Evolutionary conservation across 2,888 invertebrate genomes (phyloP), one percentile per base, ranked within the genome.

Genomic region (Lepas anatifera): DNA sequence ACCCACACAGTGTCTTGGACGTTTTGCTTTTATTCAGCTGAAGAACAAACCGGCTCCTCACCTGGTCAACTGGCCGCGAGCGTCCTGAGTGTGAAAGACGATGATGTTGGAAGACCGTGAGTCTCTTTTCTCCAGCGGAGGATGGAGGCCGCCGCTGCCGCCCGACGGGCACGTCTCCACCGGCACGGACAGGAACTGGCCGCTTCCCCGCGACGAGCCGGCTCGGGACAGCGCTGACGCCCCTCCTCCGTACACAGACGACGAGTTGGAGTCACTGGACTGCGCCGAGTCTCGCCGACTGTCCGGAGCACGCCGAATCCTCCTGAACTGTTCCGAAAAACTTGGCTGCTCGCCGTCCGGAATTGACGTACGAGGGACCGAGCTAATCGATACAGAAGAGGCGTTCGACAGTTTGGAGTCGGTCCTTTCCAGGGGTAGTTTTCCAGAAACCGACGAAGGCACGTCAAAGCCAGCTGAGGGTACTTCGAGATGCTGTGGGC

Each of bases 1-100:
- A 13, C 39, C 8, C 39, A 13, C 13, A 7, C 39, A 10, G 39
- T 7, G 39, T 39, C 8, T 39, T 7, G 39, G 13, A 39, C 8
- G 13, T 13, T 7, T 7, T 39, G 39, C 39, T 39, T 7, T 13
- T 13, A 39, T 13, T 13, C 8, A 13, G 39, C 7, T 39, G 39
- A 39, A 7, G 39, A 39, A 13, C 41, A 16, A 10, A 16, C 41
- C 41, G 41, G 41, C 41, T 10, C 41, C 41, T 50, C 68, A 73
- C 73, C 73, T 73, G 66, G 72, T 72, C 4, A 73, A 63, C 18
- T 73, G 73, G 27, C 73, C 73, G 16, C 73, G 70, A 39, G 73
- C 72, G 63, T 73, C 73, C 25, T 72, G 72, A 64, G 71, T 70
- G 50, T 73, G 73, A 70, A 73, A 73, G 46, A 73, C 73, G 27